Conservation (phyloP, 2,888 invertebrate genomes). For the Onthophagus sagittarius region DNA sequence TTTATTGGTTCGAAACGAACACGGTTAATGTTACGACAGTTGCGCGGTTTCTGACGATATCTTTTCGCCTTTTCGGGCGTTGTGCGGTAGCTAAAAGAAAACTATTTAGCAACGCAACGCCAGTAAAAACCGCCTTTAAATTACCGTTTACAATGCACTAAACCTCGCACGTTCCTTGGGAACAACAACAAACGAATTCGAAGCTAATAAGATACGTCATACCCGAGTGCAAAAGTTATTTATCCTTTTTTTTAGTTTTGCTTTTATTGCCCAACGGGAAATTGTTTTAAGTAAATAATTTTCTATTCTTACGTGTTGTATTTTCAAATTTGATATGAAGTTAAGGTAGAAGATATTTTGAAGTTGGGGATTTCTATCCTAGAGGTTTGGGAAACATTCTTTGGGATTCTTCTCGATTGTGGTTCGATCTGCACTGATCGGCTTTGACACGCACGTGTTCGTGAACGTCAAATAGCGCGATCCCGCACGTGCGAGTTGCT, state of each 20-base stretch:
- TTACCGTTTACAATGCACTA: background rate
- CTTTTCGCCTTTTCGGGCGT: background rate
- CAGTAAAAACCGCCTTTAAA: background rate
- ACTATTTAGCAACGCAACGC: background rate
- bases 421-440: background rate
- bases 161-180: background rate
- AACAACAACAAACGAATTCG: background rate
- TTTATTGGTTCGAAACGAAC: background rate
- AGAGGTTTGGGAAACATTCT: background rate
- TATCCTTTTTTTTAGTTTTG: background rate
- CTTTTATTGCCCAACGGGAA: background rate
- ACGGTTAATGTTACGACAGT: slow-evolving; percentile 2
- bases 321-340: no score
- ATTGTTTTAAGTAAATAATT: background rate
- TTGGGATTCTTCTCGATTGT: background rate
- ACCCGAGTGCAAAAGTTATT: background rate
- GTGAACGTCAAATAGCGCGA: slow-evolving; percentile 11
- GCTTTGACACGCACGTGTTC: slow-evolving; percentile 16
- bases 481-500: slow-evolving; percentile 1
- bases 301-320: no score
- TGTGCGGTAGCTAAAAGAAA: background rate
- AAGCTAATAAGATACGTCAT: background rate
- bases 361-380: background rate
- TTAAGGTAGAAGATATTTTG: no score
- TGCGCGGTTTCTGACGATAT: background rate